Evolutionary conservation across 2,113 vertebrate genomes (phyloP).

Genomic region (Ophthalmolycus amberensis): DNA sequence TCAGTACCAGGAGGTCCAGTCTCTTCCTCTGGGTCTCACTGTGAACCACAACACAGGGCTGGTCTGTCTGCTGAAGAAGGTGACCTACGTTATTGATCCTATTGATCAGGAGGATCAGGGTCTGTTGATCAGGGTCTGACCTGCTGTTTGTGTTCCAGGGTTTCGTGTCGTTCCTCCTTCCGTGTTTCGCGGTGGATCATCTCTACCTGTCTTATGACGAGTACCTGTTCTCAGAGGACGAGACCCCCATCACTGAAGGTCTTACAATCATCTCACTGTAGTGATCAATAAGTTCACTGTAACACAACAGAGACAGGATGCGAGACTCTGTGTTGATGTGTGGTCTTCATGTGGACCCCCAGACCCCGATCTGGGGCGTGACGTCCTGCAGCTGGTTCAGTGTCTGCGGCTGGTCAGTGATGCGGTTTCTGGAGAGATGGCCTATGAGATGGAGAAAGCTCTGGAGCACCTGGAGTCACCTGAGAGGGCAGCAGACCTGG

Average conservation of each 20-base stretch:
- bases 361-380: slow-evolving; percentile 90
- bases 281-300: not conserved
- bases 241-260: slow-evolving; percentile 88
- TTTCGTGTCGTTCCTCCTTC: slow-evolving; percentile 91
- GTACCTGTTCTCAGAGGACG: slow-evolving; percentile 89
- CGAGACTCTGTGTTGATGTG: not conserved
- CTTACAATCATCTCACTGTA: not conserved
- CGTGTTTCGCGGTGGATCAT: slow-evolving; percentile 93
- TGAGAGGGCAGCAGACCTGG: slow-evolving; percentile 90
- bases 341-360: not conserved
- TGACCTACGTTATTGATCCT: not conserved
- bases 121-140: not conserved
- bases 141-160: slow-evolving; percentile 79
- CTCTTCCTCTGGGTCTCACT: slow-evolving; percentile 88
- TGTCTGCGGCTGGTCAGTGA: slow-evolving; percentile 91
- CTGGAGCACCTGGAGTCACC: slow-evolving; percentile 91
- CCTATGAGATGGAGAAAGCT: slow-evolving; percentile 92
- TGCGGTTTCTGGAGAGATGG: slow-evolving; percentile 88
- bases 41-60: slow-evolving; percentile 87
- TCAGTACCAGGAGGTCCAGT: slow-evolving; percentile 94
- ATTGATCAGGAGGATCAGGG: not conserved
- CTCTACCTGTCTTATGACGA: slow-evolving; percentile 91
- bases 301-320: too few relatives aligned
- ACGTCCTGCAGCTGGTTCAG: slow-evolving; percentile 91
- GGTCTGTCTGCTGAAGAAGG: slow-evolving; percentile 87